Evolutionary conservation across 2,113 vertebrate genomes (phyloP).

Genomic region (Atlantisia rogersi): DNA sequence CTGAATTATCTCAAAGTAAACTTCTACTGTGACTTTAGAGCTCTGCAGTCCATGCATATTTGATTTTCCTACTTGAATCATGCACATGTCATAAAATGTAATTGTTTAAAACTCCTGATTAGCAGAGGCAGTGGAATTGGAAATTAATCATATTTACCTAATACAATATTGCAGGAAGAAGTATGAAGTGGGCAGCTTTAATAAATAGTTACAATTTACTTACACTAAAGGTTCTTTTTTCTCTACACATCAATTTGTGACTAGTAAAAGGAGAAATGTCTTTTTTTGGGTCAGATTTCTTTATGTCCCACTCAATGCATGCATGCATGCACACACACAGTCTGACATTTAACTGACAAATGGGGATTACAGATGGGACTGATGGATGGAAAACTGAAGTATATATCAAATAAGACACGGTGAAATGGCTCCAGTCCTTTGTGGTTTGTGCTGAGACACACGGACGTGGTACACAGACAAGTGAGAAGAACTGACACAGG

Average conservation of each 20-base stretch:
- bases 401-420: neutral
- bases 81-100: neutral
- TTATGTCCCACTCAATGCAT: neutral
- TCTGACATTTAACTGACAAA: neutral
- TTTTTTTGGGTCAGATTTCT: neutral
- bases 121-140: neutral
- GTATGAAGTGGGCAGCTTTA: neutral
- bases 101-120: neutral
- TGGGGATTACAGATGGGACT: neutral
- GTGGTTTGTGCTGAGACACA: neutral
- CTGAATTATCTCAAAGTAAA: conserved; percentile 19
- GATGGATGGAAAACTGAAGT: neutral
- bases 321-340: rapidly evolving
- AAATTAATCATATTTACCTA: neutral
- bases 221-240: neutral
- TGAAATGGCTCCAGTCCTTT: neutral
- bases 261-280: neutral
- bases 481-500: neutral
- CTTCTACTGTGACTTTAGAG: neutral
- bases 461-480: neutral
- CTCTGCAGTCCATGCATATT: neutral
- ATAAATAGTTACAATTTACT: neutral
- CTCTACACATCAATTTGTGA: neutral
- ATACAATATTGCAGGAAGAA: neutral
- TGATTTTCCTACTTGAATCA: neutral